Evolutionary conservation across 1,140 invertebrate genomes (phyloP).

Genomic region (Mya arenaria): DNA sequence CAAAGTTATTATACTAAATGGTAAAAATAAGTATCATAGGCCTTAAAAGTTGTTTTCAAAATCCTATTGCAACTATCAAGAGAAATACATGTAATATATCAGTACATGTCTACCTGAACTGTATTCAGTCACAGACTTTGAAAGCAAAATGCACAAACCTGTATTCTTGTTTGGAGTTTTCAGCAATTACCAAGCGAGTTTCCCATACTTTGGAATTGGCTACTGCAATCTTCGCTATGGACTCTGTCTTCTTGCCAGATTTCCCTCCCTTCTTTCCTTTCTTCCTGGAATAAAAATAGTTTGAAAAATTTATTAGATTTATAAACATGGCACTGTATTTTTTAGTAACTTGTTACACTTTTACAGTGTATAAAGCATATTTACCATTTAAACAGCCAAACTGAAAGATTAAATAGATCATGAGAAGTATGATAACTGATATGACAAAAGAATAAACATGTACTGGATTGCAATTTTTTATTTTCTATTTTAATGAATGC

Average conservation of each 20-base stretch:
- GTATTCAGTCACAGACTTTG: background rate
- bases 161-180: constrained; percentile 76
- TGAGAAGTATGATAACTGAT: background rate
- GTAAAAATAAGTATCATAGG: too few species aligned
- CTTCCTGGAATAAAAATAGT: constrained; percentile 22
- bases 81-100: too few species aligned
- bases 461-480: too few species aligned
- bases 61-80: too few species aligned
- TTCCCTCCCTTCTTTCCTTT: constrained; percentile 78
- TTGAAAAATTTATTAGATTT: background rate
- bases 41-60: too few species aligned
- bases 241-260: constrained; percentile 76
- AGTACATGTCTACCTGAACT: too few species aligned
- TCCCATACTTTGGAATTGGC: constrained; percentile 80
- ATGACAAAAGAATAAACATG: background rate
- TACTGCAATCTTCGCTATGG: constrained; percentile 73
- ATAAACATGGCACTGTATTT: background rate
- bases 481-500: too few species aligned
- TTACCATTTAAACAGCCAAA: too few species aligned
- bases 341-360: background rate
- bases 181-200: constrained; percentile 73
- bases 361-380: background rate
- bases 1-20: too few species aligned
- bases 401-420: too few species aligned
- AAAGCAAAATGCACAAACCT: constrained; percentile 71